Percentiles rank a stretch among this genome's conserved stretches.
These are phyloP conservation scores for Agrilus biguttatus DNA, from an alignment of 2,888 invertebrate genomes.

Conservation along the genomic window DNA sequence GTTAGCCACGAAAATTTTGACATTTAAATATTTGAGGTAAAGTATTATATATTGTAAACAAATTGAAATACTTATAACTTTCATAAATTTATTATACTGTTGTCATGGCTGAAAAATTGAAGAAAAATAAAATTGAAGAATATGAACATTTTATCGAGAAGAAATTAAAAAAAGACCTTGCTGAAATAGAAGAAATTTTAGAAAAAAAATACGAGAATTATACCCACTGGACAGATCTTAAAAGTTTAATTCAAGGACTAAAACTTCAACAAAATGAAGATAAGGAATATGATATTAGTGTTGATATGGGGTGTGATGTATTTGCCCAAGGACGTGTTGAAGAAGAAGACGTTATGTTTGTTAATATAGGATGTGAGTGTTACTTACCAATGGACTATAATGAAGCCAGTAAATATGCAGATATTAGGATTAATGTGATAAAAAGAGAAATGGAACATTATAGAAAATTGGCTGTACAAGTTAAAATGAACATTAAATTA, in stretches of 20 bases:
- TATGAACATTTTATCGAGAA: conserved; percentile 27
- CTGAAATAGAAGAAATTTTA: conserved; percentile 21
- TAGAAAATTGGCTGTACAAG: conserved; percentile 24
- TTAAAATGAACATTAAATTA: conserved; percentile 30
- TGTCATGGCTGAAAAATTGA: no score
- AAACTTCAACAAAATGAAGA: conserved; percentile 19
- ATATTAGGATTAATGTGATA: conserved; percentile 23
- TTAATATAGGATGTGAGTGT: conserved; percentile 25
- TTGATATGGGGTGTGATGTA: conserved; percentile 15
- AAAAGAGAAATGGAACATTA: conserved; percentile 26
- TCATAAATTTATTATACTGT: no score
- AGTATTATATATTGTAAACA: no score
- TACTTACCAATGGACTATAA: conserved; percentile 26
- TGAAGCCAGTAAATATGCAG: conserved; percentile 27
- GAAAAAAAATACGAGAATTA: conserved; percentile 16
- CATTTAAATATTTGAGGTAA: no score
- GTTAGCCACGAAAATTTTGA: no score
- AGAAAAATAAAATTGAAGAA: conserved; percentile 17
- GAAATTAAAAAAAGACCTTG: conserved; percentile 25
- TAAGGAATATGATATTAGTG: conserved; percentile 14
- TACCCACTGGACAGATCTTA: conserved; percentile 26
- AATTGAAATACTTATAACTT: no score
- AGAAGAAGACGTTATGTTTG: conserved; percentile 19
- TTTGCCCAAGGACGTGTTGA: conserved; percentile 20
- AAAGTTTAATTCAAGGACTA: conserved; percentile 13